These are phyloP conservation scores for Xylophagus ater DNA, from an alignment of 2,888 invertebrate genomes.

Conservation along the genomic window DNA sequence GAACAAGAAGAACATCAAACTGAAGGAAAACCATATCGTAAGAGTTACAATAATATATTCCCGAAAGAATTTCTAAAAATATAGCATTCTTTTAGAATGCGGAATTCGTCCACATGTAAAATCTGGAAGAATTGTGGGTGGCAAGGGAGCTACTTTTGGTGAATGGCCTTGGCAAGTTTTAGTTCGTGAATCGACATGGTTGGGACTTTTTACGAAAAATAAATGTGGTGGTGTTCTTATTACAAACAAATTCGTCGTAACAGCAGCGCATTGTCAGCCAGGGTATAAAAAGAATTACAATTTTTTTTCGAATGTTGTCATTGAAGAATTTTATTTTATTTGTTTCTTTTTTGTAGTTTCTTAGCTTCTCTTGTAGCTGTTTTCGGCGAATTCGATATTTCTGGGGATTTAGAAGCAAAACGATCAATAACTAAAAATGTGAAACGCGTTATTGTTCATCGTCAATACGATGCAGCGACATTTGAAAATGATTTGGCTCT, in stretches of 20 bases:
- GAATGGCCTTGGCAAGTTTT: conserved; percentile 91
- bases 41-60: no score
- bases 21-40: no score
- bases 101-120: conserved; percentile 73
- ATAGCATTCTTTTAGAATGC: conserved; percentile 80
- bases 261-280: conserved; percentile 91
- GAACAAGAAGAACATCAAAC: conserved; percentile 12
- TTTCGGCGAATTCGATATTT: conserved; percentile 83
- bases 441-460: conserved; percentile 74
- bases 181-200: conserved; percentile 84
- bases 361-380: conserved; percentile 82
- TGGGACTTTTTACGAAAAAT: conserved; percentile 87
- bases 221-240: conserved; percentile 93
- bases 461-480: conserved; percentile 79
- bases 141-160: conserved; percentile 74
- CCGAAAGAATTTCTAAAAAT: no score
- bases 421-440: conserved; percentile 73
- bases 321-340: not conserved
- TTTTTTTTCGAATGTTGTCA: conserved; percentile 11
- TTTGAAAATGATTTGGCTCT: conserved; percentile 87
- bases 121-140: conserved; percentile 77
- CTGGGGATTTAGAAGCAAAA: conserved; percentile 67
- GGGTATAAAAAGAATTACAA: conserved; percentile 48
- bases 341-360: conserved; percentile 44
- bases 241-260: conserved; percentile 73